A percentile compares a stretch with the other conserved stretches of the same genome.
Conservation (phyloP, 1,140 invertebrate species). For the Patella vulgata region DNA sequence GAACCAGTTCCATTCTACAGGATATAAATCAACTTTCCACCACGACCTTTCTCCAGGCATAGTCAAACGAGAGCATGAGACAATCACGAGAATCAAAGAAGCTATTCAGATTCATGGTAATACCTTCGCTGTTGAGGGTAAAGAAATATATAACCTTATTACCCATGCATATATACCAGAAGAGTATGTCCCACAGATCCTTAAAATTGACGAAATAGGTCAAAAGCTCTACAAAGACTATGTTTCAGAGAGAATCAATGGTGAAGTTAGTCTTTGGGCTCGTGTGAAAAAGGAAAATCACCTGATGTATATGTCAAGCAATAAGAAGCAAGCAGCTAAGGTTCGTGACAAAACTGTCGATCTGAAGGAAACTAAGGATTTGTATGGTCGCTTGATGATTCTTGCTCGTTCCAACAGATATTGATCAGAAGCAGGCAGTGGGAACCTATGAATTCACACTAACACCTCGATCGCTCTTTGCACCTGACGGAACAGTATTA, state of each 20-base stretch:
- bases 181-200: conserved; percentile 21
- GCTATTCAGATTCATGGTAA: too few species aligned
- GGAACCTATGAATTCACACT: not conserved
- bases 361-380: not conserved
- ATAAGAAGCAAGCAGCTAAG: not conserved
- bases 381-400: not conserved
- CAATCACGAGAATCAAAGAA: not conserved
- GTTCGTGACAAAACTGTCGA: not conserved
- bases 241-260: conserved; percentile 20
- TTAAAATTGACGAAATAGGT: conserved; percentile 12
- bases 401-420: not conserved
- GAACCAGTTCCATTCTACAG: conserved; percentile 19
- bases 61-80: conserved; percentile 16
- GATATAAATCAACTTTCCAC: conserved; percentile 1
- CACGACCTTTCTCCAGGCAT: conserved; percentile 17
- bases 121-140: too few species aligned
- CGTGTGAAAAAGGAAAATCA: conserved; percentile 13
- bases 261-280: conserved; percentile 19
- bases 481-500: not conserved
- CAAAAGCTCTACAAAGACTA: conserved; percentile 14
- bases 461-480: not conserved
- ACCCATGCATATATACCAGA: conserved; percentile 12
- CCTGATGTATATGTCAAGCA: conserved; percentile 11
- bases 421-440: not conserved
- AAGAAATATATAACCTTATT: too few species aligned